Conservation (phyloP, 2,888 invertebrate species). For the Synanthedon andrenaeformis region DNA sequence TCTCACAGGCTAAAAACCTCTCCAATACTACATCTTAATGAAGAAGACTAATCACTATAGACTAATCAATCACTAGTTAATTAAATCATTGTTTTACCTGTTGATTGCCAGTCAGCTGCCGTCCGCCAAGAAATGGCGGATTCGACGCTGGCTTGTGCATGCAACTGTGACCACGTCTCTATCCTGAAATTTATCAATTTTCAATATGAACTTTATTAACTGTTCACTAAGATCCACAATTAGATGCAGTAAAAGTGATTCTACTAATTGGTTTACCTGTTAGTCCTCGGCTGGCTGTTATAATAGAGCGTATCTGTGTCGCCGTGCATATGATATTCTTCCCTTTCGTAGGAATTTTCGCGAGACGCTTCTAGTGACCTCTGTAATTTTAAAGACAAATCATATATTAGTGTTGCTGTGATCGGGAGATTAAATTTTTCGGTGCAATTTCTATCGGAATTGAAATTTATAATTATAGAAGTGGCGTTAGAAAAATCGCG, state of each 20-base stretch:
- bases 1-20: too few relatives aligned
- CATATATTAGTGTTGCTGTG: too few relatives aligned
- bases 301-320: slow-evolving; percentile 82
- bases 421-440: too few relatives aligned
- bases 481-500: too few relatives aligned
- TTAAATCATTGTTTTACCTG: slow-evolving; percentile 26
- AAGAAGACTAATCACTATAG: too few relatives aligned
- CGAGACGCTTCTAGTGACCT: slow-evolving; percentile 83
- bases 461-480: too few relatives aligned
- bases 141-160: slow-evolving; percentile 58
- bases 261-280: slow-evolving; percentile 51
- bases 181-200: slow-evolving; percentile 25
- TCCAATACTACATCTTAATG: too few relatives aligned
- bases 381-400: slow-evolving; percentile 34
- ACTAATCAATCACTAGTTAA: too few relatives aligned
- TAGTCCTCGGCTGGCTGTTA: slow-evolving; percentile 85
- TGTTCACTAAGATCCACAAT: background rate
- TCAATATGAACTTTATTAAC: background rate
- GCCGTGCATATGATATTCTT: slow-evolving; percentile 73
- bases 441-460: too few relatives aligned
- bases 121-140: slow-evolving; percentile 63
- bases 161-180: slow-evolving; percentile 62
- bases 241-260: too few relatives aligned
- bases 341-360: slow-evolving; percentile 86
- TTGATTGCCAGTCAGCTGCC: slow-evolving; percentile 61